Evolutionary conservation across 2,113 vertebrate genomes (phyloP), one percentile per base, ranked within the genome.

Genomic region (Plotosus lineatus): DNA sequence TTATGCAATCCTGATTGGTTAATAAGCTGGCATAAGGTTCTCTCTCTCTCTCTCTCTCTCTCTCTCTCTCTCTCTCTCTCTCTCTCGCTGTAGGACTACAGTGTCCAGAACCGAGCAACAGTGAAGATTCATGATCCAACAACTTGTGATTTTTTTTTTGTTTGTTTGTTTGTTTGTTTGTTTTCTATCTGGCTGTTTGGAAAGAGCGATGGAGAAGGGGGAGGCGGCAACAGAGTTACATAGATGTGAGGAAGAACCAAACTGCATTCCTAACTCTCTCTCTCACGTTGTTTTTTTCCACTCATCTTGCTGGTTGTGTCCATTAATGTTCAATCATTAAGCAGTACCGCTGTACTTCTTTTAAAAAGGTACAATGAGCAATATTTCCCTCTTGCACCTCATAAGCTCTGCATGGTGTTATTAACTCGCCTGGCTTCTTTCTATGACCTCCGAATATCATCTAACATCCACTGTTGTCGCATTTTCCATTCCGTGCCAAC

Each of bases 101-200:
- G 21, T 90, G 87, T 75, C 86, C 88, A 51, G 90, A 86, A 65
- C 90, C 85, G 6, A 89, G 87, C 50, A 87, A 88, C 89, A 81
- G 85, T 72, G 90, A 93, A 10, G 82, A 82, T 2, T 89, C 91
- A 86, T 93, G 92, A 94, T 90, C 83, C 78, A 75, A 80, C 50
- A 75, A 46, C 58, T 68, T 9, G 74, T 48, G 65, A 0, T 5
- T 21, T 40, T 11, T 42, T 28, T 14, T 40, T n/a, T 17, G 15
- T 11, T 19, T 3, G 11, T 60, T n/a, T n/a, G n/a, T n/a, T n/a
- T n/a, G n/a, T n/a, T n/a, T n/a, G n/a, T 68, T 53, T n/a, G n/a
- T n/a, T 44, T 44, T 53, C 58, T 28, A 55, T 48, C 78, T 76
- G 21, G 48, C 10, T 31, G 44, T 68, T 53, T n/a, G n/a, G 61